Evolutionary conservation across 1,140 invertebrate species (phyloP).

Genomic region (Drosophila tristis): DNA sequence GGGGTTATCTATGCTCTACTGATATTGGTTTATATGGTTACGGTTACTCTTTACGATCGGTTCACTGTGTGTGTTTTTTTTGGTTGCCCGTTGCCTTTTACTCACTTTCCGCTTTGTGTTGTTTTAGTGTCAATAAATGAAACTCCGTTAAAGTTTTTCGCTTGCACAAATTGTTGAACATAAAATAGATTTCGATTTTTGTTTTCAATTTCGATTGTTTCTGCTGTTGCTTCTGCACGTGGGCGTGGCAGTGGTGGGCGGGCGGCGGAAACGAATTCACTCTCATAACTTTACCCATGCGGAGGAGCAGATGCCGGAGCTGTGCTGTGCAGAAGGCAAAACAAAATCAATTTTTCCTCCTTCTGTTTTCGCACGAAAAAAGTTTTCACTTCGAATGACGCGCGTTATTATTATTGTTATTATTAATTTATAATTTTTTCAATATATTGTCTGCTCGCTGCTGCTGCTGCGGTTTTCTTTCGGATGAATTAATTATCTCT

Average conservation of each 20-base stretch:
- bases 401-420: constrained; percentile 20
- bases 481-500: constrained; percentile 4
- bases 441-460: constrained; percentile 1
- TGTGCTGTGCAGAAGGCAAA: constrained; percentile 34
- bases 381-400: constrained; percentile 29
- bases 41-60: constrained; percentile 10
- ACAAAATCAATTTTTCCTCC: constrained; percentile 43
- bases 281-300: constrained; percentile 84
- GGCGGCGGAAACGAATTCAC: constrained; percentile 69
- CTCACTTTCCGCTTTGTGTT: constrained; percentile 45
- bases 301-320: constrained; percentile 23
- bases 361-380: not conserved
- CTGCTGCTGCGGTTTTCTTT: constrained; percentile 19
- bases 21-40: not conserved
- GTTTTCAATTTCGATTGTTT: constrained; percentile 69
- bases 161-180: constrained; percentile 82
- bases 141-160: constrained; percentile 73
- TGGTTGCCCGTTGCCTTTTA: constrained; percentile 24
- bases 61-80: constrained; percentile 15
- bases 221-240: constrained; percentile 53
- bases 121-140: constrained; percentile 75
- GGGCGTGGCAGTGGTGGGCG: constrained; percentile 55
- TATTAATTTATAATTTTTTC: constrained; percentile 16
- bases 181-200: constrained; percentile 74
- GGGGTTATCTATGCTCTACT: too few species aligned